Conservation (phyloP, 2,797 vertebrate genomes). For the Pangasius mekongensis region DNA sequence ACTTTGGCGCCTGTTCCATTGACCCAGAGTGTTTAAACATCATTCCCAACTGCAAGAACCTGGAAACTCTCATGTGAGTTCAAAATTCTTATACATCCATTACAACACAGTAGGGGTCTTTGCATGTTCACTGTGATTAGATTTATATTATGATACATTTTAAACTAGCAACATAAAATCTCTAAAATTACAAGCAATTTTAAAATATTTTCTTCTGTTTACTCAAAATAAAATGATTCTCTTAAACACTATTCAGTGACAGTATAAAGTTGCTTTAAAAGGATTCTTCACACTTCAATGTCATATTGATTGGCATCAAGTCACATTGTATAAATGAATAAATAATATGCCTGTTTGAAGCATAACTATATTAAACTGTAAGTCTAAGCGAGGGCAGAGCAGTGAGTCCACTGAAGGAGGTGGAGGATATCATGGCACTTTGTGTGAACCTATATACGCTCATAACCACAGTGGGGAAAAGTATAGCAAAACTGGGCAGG, state of each 20-base stretch:
- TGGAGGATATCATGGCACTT: neutral
- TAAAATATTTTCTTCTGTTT: neutral
- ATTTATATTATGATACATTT: neutral
- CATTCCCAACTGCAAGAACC: constrained; percentile 75
- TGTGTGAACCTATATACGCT: neutral
- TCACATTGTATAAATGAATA: neutral
- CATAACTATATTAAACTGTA: neutral
- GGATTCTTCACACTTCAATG: neutral
- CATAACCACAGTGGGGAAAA: neutral
- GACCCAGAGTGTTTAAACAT: constrained; percentile 80
- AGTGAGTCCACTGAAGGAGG: neutral
- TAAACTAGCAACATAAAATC: neutral
- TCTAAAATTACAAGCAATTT: neutral
- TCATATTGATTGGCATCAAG: neutral
- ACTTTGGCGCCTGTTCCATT: constrained; percentile 85
- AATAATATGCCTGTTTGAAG: neutral
- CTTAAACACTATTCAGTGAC: neutral
- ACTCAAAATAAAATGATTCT: neutral
- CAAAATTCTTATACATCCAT: constrained; percentile 6
- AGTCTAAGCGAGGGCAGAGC: neutral
- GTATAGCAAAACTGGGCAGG: neutral
- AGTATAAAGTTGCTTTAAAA: neutral
- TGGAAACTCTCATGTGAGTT: constrained; percentile 83
- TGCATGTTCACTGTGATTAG: neutral
- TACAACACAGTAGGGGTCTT: neutral